Evolutionary conservation across 2,888 invertebrate species (phyloP), one percentile per base, ranked within the genome.

Genomic region (Euplexia lucipara): DNA sequence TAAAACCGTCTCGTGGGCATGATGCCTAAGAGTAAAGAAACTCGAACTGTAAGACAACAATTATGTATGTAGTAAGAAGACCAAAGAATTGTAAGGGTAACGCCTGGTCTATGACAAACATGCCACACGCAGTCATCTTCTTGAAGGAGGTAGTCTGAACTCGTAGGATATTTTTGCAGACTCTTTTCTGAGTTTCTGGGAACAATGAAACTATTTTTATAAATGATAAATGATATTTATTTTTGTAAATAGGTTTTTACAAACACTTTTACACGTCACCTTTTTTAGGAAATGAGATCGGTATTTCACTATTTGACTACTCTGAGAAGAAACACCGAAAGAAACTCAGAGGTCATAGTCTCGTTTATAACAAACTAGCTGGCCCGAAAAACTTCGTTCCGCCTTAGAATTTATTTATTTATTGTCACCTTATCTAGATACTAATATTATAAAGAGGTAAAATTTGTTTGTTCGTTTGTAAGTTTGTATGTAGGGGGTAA

Each of bases 31-130:
- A n/a, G n/a, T 20, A 68, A 14, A 53, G 39, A 69, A 69, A 48
- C 16, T 69, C 41, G 14, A 69, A 69, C 9, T 58, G 70, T 69
- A 66, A 30, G 6, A 70, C 22, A 5, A 57, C 41, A 7, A 57
- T 47, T 35, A 4, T 30, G 22, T 69, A 47, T 10, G 34, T 34
- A 10, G 37, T 57, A 8, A 69, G n/a, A 3, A 65, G 47, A 9
- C 39, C 20, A n/a, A 32, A 69, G 0, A 47, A 41, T 9, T 2
- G 4, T 16, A 68, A 20, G 1, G 34, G 58, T 8, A 57, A n/a
- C 3, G 18, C 2, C 4, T 16, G 58, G 10, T 47, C 70, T 6
- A 69, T 47, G 6, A 9, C 26, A 9, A 57, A 65, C 2, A 57
- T 6, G 4, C 58, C 70, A 57, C 39, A 69, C 3, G 69, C 47